Percentiles rank a stretch among this genome's conserved stretches.
These are phyloP conservation scores for Brachyistius frenatus DNA, from an alignment of 2,113 vertebrate species.

Conservation along the genomic window DNA sequence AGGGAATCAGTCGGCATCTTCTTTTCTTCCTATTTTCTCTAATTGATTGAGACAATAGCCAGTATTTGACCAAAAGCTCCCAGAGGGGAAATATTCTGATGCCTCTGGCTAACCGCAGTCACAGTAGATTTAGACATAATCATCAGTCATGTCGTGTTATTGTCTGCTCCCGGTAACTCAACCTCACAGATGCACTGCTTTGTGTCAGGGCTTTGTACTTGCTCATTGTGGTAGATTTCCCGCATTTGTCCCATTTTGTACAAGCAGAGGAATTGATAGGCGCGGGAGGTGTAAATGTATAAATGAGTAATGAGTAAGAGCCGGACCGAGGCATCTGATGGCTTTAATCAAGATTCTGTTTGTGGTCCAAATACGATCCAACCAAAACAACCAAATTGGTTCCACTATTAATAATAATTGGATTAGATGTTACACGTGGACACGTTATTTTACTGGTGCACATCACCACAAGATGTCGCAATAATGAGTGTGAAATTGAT, in stretches of 20 bases:
- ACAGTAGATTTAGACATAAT: constrained; percentile 55
- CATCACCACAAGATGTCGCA: not conserved
- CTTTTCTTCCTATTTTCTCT: constrained; percentile 52
- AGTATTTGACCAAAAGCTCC: constrained; percentile 29
- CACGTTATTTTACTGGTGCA: not conserved
- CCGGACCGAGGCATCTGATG: constrained; percentile 20
- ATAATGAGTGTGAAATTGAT: not conserved
- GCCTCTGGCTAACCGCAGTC: constrained; percentile 67
- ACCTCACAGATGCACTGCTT: constrained; percentile 30
- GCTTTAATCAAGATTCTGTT: constrained; percentile 60
- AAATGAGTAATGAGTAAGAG: constrained; percentile 61
- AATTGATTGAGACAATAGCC: constrained; percentile 76
- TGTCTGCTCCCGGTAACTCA: constrained; percentile 60
- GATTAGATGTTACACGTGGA: too few relatives aligned
- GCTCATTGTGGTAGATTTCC: constrained; percentile 50
- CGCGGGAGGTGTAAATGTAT: constrained; percentile 29
- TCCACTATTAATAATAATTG: too few relatives aligned
- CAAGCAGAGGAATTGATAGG: constrained; percentile 30
- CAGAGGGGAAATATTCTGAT: constrained; percentile 40
- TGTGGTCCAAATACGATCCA: not conserved
- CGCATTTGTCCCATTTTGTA: constrained; percentile 51
- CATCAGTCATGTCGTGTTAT: constrained; percentile 57
- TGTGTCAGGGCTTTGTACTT: constrained; percentile 59
- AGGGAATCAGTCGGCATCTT: constrained; percentile 63
- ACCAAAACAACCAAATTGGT: not conserved